Conservation (phyloP, 2,888 invertebrate species). For the Acrobasis suavella region DNA sequence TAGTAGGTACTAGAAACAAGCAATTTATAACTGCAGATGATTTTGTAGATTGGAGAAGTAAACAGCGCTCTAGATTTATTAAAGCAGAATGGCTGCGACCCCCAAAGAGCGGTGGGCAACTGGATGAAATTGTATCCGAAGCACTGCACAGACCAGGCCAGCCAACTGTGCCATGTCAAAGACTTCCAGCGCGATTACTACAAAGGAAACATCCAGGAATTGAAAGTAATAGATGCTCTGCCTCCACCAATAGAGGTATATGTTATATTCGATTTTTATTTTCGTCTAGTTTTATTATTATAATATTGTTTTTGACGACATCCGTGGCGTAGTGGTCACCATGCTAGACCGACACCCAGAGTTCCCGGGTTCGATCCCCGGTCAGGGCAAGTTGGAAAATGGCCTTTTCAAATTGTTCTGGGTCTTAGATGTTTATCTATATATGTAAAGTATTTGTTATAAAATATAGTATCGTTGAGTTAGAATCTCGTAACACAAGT, state of each 20-base stretch:
- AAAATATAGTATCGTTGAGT: too few relatives aligned
- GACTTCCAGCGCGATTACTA: constrained; percentile 58
- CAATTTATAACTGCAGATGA: background rate
- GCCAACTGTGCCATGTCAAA: constrained; percentile 51
- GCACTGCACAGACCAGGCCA: constrained; percentile 58
- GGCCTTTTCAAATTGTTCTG: too few relatives aligned
- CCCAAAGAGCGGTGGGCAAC: constrained; percentile 49
- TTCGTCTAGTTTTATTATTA: background rate
- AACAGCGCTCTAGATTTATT: constrained; percentile 63
- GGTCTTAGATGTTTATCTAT: too few relatives aligned
- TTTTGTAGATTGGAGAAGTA: constrained; percentile 54
- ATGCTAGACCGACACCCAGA: too few relatives aligned
- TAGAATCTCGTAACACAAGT: too few relatives aligned
- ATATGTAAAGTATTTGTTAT: too few relatives aligned
- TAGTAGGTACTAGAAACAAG: background rate
- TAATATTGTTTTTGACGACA: too few relatives aligned
- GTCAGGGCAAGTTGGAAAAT: too few relatives aligned
- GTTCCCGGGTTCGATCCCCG: too few relatives aligned
- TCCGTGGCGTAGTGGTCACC: too few relatives aligned
- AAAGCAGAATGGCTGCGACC: constrained; percentile 54
- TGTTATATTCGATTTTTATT: too few relatives aligned
- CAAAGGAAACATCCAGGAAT: constrained; percentile 40
- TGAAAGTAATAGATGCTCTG: constrained; percentile 42
- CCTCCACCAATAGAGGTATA: constrained; percentile 38
- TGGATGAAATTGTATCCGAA: constrained; percentile 62